Conservation (phyloP, 2,888 invertebrate genomes). For the Girardia tigrina region DNA sequence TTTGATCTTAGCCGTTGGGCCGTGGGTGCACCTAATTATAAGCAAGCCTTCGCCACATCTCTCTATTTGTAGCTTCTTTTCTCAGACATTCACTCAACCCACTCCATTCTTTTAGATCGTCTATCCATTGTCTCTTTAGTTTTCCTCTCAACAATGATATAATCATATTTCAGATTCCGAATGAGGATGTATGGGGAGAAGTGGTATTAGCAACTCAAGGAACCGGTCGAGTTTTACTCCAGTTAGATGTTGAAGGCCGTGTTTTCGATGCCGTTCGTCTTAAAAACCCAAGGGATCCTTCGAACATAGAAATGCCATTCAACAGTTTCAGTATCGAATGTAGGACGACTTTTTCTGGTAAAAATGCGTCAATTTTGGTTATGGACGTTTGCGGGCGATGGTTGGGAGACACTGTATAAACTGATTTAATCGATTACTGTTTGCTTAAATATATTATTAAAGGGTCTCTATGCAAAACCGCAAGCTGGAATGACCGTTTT, state of each 20-base stretch:
- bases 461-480: slow-evolving; percentile 15
- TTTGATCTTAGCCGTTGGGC: too few relatives aligned
- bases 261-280: slow-evolving; percentile 35
- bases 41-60: too few relatives aligned
- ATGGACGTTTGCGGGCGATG: slow-evolving; percentile 74
- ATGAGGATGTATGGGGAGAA: slow-evolving; percentile 76
- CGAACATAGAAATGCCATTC: neutral
- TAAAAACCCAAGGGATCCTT: slow-evolving; percentile 32
- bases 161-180: neutral
- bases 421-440: neutral
- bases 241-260: slow-evolving; percentile 48
- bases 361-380: slow-evolving; percentile 71
- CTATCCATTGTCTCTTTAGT: too few relatives aligned
- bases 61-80: too few relatives aligned
- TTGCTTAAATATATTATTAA: too few relatives aligned
- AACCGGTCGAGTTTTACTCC: slow-evolving; percentile 74
- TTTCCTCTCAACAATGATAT: too few relatives aligned
- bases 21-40: too few relatives aligned
- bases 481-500: slow-evolving; percentile 44
- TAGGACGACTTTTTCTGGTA: slow-evolving; percentile 56
- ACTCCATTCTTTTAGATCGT: too few relatives aligned
- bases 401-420: slow-evolving; percentile 38
- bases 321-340: slow-evolving; percentile 49
- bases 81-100: too few relatives aligned
- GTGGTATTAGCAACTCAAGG: slow-evolving; percentile 78